Percentiles rank a stretch among this genome's conserved stretches.
Conservation (phyloP, 2,113 vertebrate genomes). For the Lucifuga dentata region DNA sequence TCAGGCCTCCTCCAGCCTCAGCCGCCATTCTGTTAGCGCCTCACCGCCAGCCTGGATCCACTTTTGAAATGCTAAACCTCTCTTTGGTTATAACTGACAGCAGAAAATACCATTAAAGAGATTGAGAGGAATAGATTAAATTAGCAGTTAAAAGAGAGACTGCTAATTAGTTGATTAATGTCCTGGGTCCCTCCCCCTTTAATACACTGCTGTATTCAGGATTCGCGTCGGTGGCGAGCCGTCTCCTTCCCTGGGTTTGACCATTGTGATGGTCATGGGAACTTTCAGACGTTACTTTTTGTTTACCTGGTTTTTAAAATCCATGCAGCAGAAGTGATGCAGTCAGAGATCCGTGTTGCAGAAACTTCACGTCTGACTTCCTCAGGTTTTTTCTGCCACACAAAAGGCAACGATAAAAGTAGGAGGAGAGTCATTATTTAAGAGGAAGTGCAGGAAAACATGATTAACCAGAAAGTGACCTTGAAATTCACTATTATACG, state of each 20-base stretch:
- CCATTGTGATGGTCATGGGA: too few species aligned
- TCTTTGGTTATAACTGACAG: constrained; percentile 74
- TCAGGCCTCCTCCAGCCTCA: constrained; percentile 69
- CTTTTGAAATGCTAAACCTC: constrained; percentile 86
- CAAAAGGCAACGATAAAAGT: constrained; percentile 66
- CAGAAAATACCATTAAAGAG: constrained; percentile 72
- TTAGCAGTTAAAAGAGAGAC: constrained; percentile 79
- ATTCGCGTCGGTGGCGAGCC: constrained; percentile 42
- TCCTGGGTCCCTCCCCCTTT: constrained; percentile 63
- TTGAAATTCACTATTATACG: constrained; percentile 67
- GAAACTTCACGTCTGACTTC: constrained; percentile 44
- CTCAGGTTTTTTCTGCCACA: constrained; percentile 58
- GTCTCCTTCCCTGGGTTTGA: constrained; percentile 48
- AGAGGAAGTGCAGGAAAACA: constrained; percentile 66
- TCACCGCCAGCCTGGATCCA: constrained; percentile 76
- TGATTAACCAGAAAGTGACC: constrained; percentile 81
- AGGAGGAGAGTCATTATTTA: constrained; percentile 61
- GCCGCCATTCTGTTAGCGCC: constrained; percentile 78
- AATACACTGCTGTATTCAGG: constrained; percentile 42
- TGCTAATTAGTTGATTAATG: constrained; percentile 85
- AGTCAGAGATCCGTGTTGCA: constrained; percentile 20
- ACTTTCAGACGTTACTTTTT: constrained; percentile 10
- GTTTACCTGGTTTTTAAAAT: constrained; percentile 34
- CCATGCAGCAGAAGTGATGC: neutral
- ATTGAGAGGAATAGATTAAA: constrained; percentile 78